Evolutionary conservation across 2,888 invertebrate species (phyloP), one percentile per base, ranked within the genome.

Genomic region (Lasioglossum marginatum): DNA sequence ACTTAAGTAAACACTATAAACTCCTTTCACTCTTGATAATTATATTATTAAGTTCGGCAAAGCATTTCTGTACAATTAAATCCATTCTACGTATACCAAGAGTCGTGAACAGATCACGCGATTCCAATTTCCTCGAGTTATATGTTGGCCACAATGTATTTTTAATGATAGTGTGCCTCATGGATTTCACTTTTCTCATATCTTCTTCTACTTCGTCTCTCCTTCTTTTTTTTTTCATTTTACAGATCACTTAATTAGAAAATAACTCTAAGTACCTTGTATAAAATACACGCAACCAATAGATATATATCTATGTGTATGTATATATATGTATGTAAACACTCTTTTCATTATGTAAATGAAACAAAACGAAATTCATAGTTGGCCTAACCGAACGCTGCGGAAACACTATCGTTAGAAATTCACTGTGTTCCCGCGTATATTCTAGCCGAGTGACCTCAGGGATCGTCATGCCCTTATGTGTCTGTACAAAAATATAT

Each of bases 401-500:
- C 77, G 68, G 83, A 81, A 87, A 79, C 85, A 81, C 82, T 88
- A 85, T 84, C 81, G 73, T 86, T 88, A 89, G 77, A 87, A 88
- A 89, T 86, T 83, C 85, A 88, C 60, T 79, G 86, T 75, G 71
- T 73, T 87, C 82, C 74, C 75, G 79, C 84, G 73, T 74, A 77
- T 74, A 77, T 76, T 60, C 40, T 45, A 70, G 68, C 45, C 72
- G 77, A 70, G 70, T 71, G 76, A 82, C 85, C 86, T 6, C 72
- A 63, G 4, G 73, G 82, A 89, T 83, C 76, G 79, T 73, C 68
- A 45, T 73, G 34, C 63, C 77, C 63, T 70, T 68, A 72, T 71
- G 60, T 85, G 71, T 89, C 82, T 87, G 87, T 90, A 91, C 87
- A 92, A 91, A 89, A 90, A 91, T 92, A 91, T 88, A 88, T 88